These are phyloP conservation scores for Morbakka virulenta DNA, from an alignment of 30 jellyfish, hydroid and myxozoan genomes.

Conservation along the genomic window DNA sequence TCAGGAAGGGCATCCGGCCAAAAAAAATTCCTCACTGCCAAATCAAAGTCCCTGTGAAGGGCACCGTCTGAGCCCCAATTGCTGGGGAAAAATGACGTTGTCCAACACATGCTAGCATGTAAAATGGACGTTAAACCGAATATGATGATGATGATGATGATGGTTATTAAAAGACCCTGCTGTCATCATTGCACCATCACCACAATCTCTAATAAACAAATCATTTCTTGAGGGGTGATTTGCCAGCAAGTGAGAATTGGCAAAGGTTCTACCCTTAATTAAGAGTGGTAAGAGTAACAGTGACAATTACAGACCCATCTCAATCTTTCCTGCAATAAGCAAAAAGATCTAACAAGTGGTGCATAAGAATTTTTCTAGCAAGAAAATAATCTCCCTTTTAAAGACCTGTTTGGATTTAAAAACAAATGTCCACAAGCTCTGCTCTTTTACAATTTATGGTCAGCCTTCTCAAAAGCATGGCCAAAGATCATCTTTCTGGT, in stretches of 20 bases:
- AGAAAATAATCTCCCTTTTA: neutral
- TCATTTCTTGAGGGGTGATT: slow-evolving; percentile 32
- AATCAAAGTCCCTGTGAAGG: too few relatives aligned
- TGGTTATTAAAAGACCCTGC: slow-evolving; percentile 58
- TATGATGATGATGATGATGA: too few relatives aligned
- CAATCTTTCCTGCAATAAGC: neutral
- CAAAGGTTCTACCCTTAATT: too few relatives aligned
- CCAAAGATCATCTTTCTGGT: neutral
- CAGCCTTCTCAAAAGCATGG: neutral
- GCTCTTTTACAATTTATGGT: neutral
- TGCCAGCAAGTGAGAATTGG: slow-evolving; percentile 49
- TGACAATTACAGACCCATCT: neutral
- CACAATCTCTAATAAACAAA: slow-evolving; percentile 45
- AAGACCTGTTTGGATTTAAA: neutral
- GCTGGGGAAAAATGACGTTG: too few relatives aligned
- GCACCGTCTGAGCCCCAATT: too few relatives aligned
- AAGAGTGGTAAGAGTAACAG: neutral
- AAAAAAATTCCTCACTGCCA: too few relatives aligned
- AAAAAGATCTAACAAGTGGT: neutral
- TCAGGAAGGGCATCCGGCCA: too few relatives aligned
- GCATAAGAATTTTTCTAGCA: neutral
- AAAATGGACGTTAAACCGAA: too few relatives aligned
- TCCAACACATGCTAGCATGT: too few relatives aligned
- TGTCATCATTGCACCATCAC: slow-evolving; percentile 67
- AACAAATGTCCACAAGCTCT: neutral